Evolutionary conservation across 2,888 invertebrate genomes (phyloP).

Genomic region (Chirona hameri): DNA sequence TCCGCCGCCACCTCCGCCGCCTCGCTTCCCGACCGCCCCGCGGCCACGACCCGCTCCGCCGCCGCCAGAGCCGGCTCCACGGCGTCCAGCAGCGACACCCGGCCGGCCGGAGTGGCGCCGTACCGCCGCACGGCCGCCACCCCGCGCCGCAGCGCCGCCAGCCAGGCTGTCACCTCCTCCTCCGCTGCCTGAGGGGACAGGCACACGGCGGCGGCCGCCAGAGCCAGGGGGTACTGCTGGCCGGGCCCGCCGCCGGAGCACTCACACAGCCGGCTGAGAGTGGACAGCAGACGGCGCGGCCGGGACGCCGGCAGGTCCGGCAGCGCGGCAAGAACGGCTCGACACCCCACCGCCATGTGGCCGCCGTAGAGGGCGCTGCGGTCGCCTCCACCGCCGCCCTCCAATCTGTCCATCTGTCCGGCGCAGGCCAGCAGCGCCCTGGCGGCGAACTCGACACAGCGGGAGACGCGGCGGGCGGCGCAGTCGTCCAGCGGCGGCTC

Average conservation of each 20-base stretch:
- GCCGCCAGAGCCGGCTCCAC: conserved; percentile 52
- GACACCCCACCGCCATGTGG: conserved; percentile 49
- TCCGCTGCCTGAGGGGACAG: neutral
- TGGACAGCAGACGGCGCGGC: conserved; percentile 41
- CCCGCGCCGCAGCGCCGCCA: conserved; percentile 54
- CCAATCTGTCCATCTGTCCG: conserved; percentile 58
- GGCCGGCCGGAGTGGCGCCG: conserved; percentile 67
- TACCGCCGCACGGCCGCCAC: conserved; percentile 62
- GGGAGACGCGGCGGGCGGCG: conserved; percentile 41
- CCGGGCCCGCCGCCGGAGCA: conserved; percentile 76
- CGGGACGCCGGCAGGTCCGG: conserved; percentile 39
- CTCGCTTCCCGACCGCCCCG: conserved; percentile 27
- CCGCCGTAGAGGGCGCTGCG: conserved; percentile 57
- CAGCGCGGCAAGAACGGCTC: neutral
- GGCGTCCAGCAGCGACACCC: conserved; percentile 68
- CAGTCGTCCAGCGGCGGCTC: neutral
- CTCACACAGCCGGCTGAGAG: conserved; percentile 57
- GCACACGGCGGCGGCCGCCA: conserved; percentile 58
- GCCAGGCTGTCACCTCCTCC: conserved; percentile 49
- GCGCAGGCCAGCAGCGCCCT: conserved; percentile 60
- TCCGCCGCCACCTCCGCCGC: conserved; percentile 38
- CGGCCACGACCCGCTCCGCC: conserved; percentile 40
- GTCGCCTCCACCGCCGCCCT: conserved; percentile 63
- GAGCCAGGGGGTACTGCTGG: conserved; percentile 70
- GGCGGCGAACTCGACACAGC: conserved; percentile 51